Base-by-base conservation (phyloP, 92 coral and sea anemone genomes). In the Galaxea fascicularis region DNA sequence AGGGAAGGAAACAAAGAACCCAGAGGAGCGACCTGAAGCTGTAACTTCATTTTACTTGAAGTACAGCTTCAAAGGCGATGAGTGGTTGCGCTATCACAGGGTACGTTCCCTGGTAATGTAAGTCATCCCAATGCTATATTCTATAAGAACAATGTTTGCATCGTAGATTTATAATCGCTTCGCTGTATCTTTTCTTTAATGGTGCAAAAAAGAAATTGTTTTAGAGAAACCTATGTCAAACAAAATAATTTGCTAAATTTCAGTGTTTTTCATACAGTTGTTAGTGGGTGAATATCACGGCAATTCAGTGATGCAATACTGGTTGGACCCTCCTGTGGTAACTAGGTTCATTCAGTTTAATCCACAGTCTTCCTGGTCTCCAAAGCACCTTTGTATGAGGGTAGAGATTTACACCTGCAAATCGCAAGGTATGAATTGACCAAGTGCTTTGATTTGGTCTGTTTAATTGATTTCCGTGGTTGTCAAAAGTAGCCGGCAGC, bases 241-340 rank as follows among this genome's bases (percentile, higher is more conserved):
- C n/a, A 17, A 14, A 68, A 10, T 3, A 17, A 11, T n/a, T 15
- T 12, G 12, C 10, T 14, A 17, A 14, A 30, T 25, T 41, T 15
- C 73, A 28, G 21, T 6, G 16, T 47, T 79, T 29, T 8, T 8
- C 12, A 5, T 22, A 39, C 30, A 79, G 84, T 52, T 79, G 31
- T 52, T 79, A 21, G 31, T 1, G 41, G 84, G 84, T 47, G 65
- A 79, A 53, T 79, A 65, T n/a, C 44, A 12, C 17, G 74, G 65
- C 11, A 65, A 79, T 47, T 16, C 39, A 4, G n/a, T 66, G 26
- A 31, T 79, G 22, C 46, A 16, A 17, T 52, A 65, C 74, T 79
- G 73, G 84, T 3, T 79, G 56, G 84, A 79, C 4, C 84, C 84
- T 65, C 74, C 74, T 26, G 16, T 79, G 22, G 74, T 26, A 62